Evolutionary conservation across 2,113 vertebrate species (phyloP).

Genomic region (Lasiurus cinereus): DNA sequence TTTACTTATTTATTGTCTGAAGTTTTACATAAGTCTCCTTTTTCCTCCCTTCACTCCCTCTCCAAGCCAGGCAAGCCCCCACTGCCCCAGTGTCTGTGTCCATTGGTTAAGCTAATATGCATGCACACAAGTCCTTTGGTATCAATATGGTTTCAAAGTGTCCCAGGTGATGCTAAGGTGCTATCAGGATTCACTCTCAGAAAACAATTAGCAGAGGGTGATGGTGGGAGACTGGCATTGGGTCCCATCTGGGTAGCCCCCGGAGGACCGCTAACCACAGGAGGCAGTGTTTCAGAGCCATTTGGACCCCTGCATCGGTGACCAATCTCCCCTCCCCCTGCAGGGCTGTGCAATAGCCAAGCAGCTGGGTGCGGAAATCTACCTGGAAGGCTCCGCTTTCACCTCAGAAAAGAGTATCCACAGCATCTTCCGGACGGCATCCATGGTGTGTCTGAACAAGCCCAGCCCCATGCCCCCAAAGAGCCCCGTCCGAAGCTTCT

Average conservation of each 20-base stretch:
- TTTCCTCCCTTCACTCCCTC: no score
- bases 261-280: background rate
- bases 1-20: no score
- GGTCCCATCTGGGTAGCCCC: background rate
- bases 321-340: background rate
- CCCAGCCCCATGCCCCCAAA: slow-evolving; percentile 84
- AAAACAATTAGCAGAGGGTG: background rate
- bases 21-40: no score
- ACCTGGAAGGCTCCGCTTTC: slow-evolving; percentile 97
- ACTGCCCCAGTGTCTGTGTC: no score
- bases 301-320: background rate
- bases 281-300: background rate
- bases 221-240: background rate
- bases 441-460: slow-evolving; percentile 92
- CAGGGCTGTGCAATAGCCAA: slow-evolving; percentile 93
- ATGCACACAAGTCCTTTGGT: background rate
- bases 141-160: background rate
- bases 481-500: slow-evolving; percentile 92
- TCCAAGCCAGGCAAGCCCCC: no score
- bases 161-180: background rate
- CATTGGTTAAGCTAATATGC: no score
- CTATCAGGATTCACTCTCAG: background rate
- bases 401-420: slow-evolving; percentile 97
- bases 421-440: slow-evolving; percentile 94
- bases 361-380: slow-evolving; percentile 94